These are phyloP conservation scores for Neocloeon triangulifer DNA, from an alignment of 1,140 invertebrate species.

Conservation along the genomic window DNA sequence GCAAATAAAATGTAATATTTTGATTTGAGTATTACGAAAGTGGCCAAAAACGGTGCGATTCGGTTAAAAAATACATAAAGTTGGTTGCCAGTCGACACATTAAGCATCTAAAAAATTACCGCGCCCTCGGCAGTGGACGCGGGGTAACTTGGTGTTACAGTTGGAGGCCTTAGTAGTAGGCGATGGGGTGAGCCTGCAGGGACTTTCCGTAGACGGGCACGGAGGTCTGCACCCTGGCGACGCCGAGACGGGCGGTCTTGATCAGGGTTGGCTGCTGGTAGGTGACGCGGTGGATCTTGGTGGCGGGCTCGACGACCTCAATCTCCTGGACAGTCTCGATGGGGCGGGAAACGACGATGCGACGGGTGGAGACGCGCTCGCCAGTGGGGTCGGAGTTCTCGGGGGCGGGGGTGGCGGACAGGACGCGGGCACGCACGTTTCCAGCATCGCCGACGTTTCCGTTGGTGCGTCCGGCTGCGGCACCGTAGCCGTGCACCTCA, in stretches of 20 bases:
- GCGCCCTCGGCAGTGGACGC: not conserved
- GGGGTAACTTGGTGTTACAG: not conserved
- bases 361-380: constrained; percentile 31
- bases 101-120: not conserved
- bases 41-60: too few species aligned
- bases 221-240: constrained; percentile 20
- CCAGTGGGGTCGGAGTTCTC: constrained; percentile 20
- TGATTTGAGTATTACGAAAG: too few species aligned
- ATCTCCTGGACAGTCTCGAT: constrained; percentile 34
- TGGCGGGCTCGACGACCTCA: constrained; percentile 29
- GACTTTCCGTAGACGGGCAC: constrained; percentile 17
- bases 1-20: too few species aligned
- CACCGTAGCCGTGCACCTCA: constrained; percentile 21
- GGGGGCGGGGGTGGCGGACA: constrained; percentile 30
- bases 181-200: constrained; percentile 11
- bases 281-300: constrained; percentile 22
- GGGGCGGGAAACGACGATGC: constrained; percentile 33
- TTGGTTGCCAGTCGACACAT: too few species aligned
- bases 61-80: too few species aligned
- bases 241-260: constrained; percentile 19
- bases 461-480: constrained; percentile 11
- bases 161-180: constrained; percentile 2
- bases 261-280: constrained; percentile 23
- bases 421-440: constrained; percentile 21
- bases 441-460: constrained; percentile 15